Percentiles rank a stretch among this genome's conserved stretches.
phyloP scores from a whole-genome alignment of 2,888 invertebrate genomes.

The Thereva unica region DNA sequence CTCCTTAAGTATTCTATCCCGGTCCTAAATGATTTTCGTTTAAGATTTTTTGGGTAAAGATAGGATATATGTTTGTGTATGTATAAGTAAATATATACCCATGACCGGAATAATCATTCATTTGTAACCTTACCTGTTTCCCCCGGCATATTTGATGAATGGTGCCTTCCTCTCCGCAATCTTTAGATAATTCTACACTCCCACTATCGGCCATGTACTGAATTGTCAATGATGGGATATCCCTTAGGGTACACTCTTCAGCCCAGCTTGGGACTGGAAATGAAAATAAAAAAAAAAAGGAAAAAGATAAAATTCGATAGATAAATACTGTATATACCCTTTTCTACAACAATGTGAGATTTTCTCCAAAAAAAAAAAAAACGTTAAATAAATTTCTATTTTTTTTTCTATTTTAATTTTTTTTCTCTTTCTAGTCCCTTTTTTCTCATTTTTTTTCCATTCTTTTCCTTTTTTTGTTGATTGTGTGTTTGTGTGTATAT shows the following conservation, averaged over 20 bases:
- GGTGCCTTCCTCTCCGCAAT: slow-evolving; percentile 75
- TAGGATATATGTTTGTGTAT: neutral
- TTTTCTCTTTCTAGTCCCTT: neutral
- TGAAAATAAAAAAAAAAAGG: slow-evolving; percentile 7
- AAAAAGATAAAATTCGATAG: neutral
- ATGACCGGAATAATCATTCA: slow-evolving; percentile 29
- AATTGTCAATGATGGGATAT: slow-evolving; percentile 73
- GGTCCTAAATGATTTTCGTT: slow-evolving; percentile 37
- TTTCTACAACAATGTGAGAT: neutral
- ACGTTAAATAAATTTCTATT: slow-evolving; percentile 6
- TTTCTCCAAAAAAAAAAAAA: slow-evolving; percentile 19
- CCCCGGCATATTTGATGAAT: slow-evolving; percentile 75
- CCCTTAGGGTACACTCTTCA: slow-evolving; percentile 73
- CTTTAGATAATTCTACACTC: slow-evolving; percentile 74
- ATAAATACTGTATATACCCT: neutral
- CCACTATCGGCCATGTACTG: slow-evolving; percentile 77
- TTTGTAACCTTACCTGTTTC: slow-evolving; percentile 64
- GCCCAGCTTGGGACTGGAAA: slow-evolving; percentile 76
- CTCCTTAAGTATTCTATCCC: slow-evolving; percentile 35
- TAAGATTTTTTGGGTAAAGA: neutral
- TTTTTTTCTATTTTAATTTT: slow-evolving; percentile 10
- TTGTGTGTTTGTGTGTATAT: neutral
- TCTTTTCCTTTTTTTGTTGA: too few relatives aligned
- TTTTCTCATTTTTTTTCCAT: neutral
- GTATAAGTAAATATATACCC: neutral